Evolutionary conservation across 1,140 invertebrate genomes (phyloP).

Genomic region (Drosophila repletoides): DNA sequence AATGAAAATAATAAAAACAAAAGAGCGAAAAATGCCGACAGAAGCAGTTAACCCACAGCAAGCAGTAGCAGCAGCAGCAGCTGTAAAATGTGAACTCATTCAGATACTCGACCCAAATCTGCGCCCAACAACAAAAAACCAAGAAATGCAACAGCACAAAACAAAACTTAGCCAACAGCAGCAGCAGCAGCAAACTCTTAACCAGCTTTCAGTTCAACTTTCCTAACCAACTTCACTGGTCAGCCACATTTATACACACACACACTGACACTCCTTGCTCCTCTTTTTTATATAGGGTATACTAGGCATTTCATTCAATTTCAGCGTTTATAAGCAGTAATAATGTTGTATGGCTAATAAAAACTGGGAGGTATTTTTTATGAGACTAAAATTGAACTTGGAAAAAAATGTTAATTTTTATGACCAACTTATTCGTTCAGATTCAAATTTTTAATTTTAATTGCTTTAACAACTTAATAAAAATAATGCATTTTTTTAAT

Average conservation of each 20-base stretch:
- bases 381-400: too few relatives aligned
- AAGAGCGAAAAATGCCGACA: conserved; percentile 22
- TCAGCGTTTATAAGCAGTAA: too few relatives aligned
- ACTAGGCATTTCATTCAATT: not conserved
- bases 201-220: conserved; percentile 31
- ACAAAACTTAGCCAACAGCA: conserved; percentile 25
- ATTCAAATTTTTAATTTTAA: too few relatives aligned
- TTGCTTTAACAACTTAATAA: too few relatives aligned
- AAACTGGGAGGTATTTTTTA: too few relatives aligned
- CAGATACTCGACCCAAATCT: conserved; percentile 52
- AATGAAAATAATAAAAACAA: conserved; percentile 32
- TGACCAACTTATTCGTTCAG: too few relatives aligned
- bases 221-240: conserved; percentile 36
- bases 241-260: conserved; percentile 29
- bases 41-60: conserved; percentile 15
- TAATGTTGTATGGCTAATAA: too few relatives aligned
- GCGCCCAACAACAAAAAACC: conserved; percentile 3
- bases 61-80: conserved; percentile 13
- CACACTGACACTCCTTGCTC: not conserved
- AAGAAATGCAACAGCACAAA: conserved; percentile 64
- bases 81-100: conserved; percentile 47
- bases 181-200: conserved; percentile 5
- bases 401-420: too few relatives aligned
- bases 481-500: too few relatives aligned
- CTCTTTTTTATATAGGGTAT: not conserved